Conservation (phyloP, 1,140 invertebrate species). For the Macrotrachela quadricornifera region DNA sequence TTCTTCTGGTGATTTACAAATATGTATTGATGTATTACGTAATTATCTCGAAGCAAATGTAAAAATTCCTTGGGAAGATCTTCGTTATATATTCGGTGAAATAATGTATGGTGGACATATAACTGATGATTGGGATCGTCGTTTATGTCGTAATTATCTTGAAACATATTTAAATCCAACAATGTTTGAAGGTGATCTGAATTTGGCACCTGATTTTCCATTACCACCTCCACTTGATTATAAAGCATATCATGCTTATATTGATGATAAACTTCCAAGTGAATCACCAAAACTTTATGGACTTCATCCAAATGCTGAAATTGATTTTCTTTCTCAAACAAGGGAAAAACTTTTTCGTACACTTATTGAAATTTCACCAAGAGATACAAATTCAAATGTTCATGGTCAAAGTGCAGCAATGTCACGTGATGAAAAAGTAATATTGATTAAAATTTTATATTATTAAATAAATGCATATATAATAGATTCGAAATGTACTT, state of each 20-base stretch:
- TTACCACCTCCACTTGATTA: slow-evolving; percentile 77
- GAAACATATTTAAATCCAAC: slow-evolving; percentile 77
- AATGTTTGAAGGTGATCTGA: slow-evolving; percentile 69
- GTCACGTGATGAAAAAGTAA: slow-evolving; percentile 38
- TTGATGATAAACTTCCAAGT: slow-evolving; percentile 67
- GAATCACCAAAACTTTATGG: slow-evolving; percentile 82
- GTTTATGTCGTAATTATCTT: slow-evolving; percentile 67
- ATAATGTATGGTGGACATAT: slow-evolving; percentile 97
- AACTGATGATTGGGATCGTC: slow-evolving; percentile 84
- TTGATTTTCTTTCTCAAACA: slow-evolving; percentile 71
- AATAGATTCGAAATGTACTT: too few relatives aligned
- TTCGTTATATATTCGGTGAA: slow-evolving; percentile 77
- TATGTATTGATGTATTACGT: slow-evolving; percentile 74
- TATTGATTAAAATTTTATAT: slow-evolving; percentile 78
- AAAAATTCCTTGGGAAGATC: slow-evolving; percentile 52
- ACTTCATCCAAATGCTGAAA: slow-evolving; percentile 84
- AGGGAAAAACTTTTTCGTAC: slow-evolving; percentile 74
- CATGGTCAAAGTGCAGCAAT: slow-evolving; percentile 16
- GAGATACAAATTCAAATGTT: slow-evolving; percentile 56
- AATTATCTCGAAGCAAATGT: slow-evolving; percentile 77
- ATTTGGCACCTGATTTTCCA: slow-evolving; percentile 64
- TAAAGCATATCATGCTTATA: slow-evolving; percentile 68
- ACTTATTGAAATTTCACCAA: slow-evolving; percentile 83
- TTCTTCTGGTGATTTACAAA: slow-evolving; percentile 66
- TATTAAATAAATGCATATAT: too few relatives aligned